These are phyloP conservation scores for Limulus polyphemus DNA, from an alignment of 2,888 invertebrate genomes.

Conservation along the genomic window DNA sequence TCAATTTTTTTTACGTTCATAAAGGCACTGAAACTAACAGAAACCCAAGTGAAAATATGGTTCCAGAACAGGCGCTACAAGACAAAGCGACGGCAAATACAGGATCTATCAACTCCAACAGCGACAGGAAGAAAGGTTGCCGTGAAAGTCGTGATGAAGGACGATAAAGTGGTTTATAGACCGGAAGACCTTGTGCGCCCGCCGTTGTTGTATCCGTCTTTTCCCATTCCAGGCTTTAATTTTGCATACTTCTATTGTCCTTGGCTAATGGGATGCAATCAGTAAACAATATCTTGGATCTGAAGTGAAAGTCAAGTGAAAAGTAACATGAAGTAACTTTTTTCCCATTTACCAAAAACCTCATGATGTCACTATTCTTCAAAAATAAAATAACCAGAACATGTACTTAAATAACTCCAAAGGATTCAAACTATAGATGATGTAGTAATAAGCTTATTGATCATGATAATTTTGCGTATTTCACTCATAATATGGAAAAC, in stretches of 20 bases:
- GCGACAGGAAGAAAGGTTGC: conserved; percentile 64
- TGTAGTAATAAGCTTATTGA: no score
- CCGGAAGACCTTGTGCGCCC: conserved; percentile 9
- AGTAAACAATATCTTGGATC: no score
- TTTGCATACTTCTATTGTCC: conserved; percentile 19
- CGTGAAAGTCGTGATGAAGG: conserved; percentile 77
- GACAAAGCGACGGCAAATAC: conserved; percentile 63
- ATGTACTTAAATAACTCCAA: no score
- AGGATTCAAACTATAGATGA: no score
- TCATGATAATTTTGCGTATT: no score
- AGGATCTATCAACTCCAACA: conserved; percentile 43
- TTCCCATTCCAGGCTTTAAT: conserved; percentile 16
- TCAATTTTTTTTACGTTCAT: no score
- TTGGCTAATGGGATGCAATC: conserved; percentile 12
- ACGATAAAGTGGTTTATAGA: conserved; percentile 48
- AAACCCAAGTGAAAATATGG: conserved; percentile 75
- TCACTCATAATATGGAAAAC: no score
- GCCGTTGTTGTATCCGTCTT: conserved; percentile 17
- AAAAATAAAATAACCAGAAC: no score
- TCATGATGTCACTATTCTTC: no score
- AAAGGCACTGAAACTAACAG: conserved; percentile 64
- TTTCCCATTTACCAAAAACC: no score
- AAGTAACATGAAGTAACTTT: no score
- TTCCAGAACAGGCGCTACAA: conserved; percentile 82
- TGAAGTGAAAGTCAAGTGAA: no score